phyloP scores from a whole-genome alignment of 64 coral and sea anemone species.

The Pocillopora verrucosa region DNA sequence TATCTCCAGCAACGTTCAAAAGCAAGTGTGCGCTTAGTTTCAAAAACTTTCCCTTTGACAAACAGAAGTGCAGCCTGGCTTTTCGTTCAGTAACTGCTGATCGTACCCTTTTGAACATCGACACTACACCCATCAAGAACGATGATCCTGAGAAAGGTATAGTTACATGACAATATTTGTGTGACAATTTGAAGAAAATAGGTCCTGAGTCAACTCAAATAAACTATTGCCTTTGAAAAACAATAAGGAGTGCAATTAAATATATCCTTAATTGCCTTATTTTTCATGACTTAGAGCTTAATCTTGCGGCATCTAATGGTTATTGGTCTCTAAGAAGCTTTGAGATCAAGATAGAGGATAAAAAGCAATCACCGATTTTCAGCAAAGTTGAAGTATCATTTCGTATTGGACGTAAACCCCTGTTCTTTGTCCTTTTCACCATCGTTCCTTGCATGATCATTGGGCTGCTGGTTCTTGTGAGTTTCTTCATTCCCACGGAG shows the following conservation, averaged over 20 bases:
- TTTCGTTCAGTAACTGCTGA: conserved; percentile 41
- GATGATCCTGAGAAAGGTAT: conserved; percentile 20
- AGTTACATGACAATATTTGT: too few relatives aligned
- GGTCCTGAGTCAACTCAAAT: too few relatives aligned
- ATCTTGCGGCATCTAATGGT: conserved; percentile 19
- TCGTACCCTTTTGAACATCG: not conserved
- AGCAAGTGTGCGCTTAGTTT: conserved; percentile 66
- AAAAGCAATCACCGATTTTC: not conserved
- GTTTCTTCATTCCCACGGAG: conserved; percentile 68
- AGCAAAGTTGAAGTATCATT: not conserved
- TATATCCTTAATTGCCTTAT: too few relatives aligned
- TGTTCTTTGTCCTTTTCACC: conserved; percentile 50
- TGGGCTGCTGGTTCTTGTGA: conserved; percentile 45
- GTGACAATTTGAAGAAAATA: too few relatives aligned
- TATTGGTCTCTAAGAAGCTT: conserved; percentile 25
- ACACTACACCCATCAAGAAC: not conserved
- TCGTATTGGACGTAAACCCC: conserved; percentile 34
- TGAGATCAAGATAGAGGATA: not conserved
- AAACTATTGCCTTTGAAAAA: too few relatives aligned
- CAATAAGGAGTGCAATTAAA: too few relatives aligned
- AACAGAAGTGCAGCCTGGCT: conserved; percentile 25
- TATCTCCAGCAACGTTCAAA: conserved; percentile 48
- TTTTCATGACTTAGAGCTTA: not conserved
- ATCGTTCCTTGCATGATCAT: conserved; percentile 69
- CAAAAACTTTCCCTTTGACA: conserved; percentile 79